Base-by-base conservation (phyloP, 2,888 invertebrate genomes). In the Pimpla rufipes region DNA sequence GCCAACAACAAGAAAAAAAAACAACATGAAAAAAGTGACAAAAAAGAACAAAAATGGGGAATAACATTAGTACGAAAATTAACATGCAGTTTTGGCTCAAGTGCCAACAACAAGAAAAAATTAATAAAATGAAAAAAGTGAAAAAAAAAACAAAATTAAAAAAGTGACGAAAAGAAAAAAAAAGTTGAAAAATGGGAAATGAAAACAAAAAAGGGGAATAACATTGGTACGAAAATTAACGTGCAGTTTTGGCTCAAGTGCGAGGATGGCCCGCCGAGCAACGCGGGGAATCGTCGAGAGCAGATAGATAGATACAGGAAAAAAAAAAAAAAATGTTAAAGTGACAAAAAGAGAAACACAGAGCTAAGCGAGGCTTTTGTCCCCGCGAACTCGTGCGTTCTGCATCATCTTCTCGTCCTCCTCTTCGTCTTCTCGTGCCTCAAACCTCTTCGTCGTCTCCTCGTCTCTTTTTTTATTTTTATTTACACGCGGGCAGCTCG, bases 401-500 rank as follows among this genome's bases (percentile, higher is more conserved):
- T 21, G 52, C 13, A 21, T 55, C 45, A 11, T 79, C 67, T 50
- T 78, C 74, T 59, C 59, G 18, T 29, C 13, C 21, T 76, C 29
- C 2, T 29, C 29, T 29, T 29, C 29, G 29, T 29, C 29, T 29
- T 29, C 29, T 2, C 29, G 3, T 29, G 5, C 5, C 74, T 59
- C 59, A 16, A 21, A 3, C 29, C 5, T 29, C 29, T 5, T 29
- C 29, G 2, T 29, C 29, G 29, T 5, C 29, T 29, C 5, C 29
- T 29, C 29, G 29, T 76, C 67, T 42, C 37, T 52, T 67, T 78
- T 37, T 64, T 68, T 55, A 45, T 55, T 42, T 47, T 35, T 29
- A 23, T 42, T 68, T 50, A 42, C 45, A 16, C 18, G 55, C 57
- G 73, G 62, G 52, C 40, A 75, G 57, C 57, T 74, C 75, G 40